phyloP scores from a whole-genome alignment of 2,888 invertebrate genomes.

The Campoplex nolae region DNA sequence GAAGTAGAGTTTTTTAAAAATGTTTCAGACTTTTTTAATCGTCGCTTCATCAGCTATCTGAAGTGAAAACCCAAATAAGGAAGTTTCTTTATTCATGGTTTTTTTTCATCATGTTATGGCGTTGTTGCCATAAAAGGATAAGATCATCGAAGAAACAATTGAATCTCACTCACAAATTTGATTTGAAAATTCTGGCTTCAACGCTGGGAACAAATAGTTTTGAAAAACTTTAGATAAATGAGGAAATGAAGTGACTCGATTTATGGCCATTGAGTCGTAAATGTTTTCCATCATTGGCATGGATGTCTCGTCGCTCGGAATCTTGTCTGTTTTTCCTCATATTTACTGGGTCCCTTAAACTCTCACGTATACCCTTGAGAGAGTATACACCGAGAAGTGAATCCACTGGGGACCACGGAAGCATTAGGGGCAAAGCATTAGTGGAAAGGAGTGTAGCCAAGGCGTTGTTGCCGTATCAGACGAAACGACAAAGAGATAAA shows the following conservation, averaged over 20 bases:
- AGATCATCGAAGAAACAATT: too few species aligned
- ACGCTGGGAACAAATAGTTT: neutral
- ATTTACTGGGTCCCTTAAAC: neutral
- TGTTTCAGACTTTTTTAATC: too few species aligned
- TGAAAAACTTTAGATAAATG: neutral
- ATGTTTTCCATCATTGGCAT: slow-evolving; percentile 25
- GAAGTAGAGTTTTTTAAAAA: too few species aligned
- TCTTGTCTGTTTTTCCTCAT: slow-evolving; percentile 18
- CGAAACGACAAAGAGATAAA: slow-evolving; percentile 23
- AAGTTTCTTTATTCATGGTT: too few species aligned
- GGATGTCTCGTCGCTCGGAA: slow-evolving; percentile 14
- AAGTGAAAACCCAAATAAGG: too few species aligned
- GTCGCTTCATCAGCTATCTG: too few species aligned
- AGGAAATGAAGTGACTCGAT: slow-evolving; percentile 3
- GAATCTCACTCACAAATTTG: too few species aligned
- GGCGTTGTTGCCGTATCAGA: slow-evolving; percentile 11
- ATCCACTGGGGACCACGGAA: slow-evolving; percentile 27
- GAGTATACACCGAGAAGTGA: slow-evolving; percentile 9
- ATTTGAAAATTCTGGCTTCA: neutral
- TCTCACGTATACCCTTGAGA: slow-evolving; percentile 29
- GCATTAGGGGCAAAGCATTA: slow-evolving; percentile 42
- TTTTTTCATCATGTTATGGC: too few species aligned
- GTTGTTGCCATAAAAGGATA: neutral
- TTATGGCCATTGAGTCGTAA: slow-evolving; percentile 2
- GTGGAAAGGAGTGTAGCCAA: slow-evolving; percentile 21